Conservation (phyloP, 2,888 invertebrate genomes). For the Neelides folsomi region DNA sequence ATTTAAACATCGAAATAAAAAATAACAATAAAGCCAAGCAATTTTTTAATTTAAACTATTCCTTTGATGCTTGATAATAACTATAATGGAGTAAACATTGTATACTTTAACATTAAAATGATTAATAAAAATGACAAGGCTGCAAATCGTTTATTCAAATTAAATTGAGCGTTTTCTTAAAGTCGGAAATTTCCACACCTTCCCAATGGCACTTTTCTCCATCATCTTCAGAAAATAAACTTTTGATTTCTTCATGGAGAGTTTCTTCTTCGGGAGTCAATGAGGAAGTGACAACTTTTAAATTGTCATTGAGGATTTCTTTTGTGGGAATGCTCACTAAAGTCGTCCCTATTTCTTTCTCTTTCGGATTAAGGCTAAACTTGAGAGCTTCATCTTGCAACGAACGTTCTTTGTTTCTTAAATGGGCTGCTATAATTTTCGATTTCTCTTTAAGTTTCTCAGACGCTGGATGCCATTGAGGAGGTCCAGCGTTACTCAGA, state of each 20-base stretch:
- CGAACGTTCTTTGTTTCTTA: too few species aligned
- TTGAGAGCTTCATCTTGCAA: conserved; percentile 14
- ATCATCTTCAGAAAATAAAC: conserved; percentile 44
- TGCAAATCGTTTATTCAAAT: too few species aligned
- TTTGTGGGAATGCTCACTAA: conserved; percentile 62
- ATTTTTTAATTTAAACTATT: too few species aligned
- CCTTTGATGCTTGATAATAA: too few species aligned
- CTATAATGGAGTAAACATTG: too few species aligned
- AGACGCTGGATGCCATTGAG: conserved; percentile 65
- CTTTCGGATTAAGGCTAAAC: conserved; percentile 21
- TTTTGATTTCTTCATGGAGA: conserved; percentile 49
- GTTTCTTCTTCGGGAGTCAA: conserved; percentile 52
- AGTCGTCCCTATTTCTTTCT: conserved; percentile 50
- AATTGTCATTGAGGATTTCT: conserved; percentile 49
- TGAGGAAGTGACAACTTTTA: conserved; percentile 51
- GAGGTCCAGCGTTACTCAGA: conserved; percentile 59
- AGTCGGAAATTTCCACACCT: conserved; percentile 47
- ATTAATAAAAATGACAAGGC: too few species aligned
- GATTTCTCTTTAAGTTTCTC: conserved; percentile 51
- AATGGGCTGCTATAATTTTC: conserved; percentile 34
- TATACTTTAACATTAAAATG: too few species aligned
- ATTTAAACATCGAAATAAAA: too few species aligned
- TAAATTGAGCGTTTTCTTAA: conserved; percentile 33
- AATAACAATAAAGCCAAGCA: too few species aligned
- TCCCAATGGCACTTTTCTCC: conserved; percentile 47